Base-by-base conservation (phyloP, 2,888 invertebrate species). In the Callimorpha dominula region DNA sequence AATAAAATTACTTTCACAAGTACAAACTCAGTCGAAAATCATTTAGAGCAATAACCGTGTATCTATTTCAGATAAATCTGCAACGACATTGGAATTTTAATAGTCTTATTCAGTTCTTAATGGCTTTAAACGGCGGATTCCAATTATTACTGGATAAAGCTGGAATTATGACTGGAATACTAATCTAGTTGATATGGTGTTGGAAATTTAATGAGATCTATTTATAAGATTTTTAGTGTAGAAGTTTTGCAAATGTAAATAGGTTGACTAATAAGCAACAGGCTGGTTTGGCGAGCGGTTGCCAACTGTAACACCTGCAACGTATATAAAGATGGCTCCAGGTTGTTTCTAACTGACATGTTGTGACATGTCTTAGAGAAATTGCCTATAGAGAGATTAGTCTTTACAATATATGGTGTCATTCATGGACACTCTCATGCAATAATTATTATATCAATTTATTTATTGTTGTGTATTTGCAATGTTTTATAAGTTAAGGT, bases 91-190 rank as follows among this genome's bases (percentile, higher is more conserved):
- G 50, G 82, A 83, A 83, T 83, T 77, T 81, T 75, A 81, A 83
- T 80, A 68, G 76, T 83, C 74, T 75, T 81, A 70, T 83, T 78
- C 72, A 75, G 72, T 70, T 76, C 73, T 62, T 80, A 83, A 83
- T 81, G 78, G 83, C 83, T 78, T 73, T 83, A 75, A 81, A 81
- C 70, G 74, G 73, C 60, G 31, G 67, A 71, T 52, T 49, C 65
- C 77, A 72, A 76, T 74, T 76, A 75, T 78, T 65, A 78, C 82
- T 73, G 76, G 68, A 72, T 71, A 63, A 81, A 81, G 80, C 83
- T 76, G 65, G 68, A 68, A 67, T 74, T 77, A 74, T 68, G 75
- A 54, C 74, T 73, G 68, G 83, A 79, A 82, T 82, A 78, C 72
- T 79, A 82, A 82, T n/a, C n/a, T 42, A 66, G 46, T 40, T 60